phyloP scores from a whole-genome alignment of 2,888 invertebrate genomes.

The Andrena marginata region DNA sequence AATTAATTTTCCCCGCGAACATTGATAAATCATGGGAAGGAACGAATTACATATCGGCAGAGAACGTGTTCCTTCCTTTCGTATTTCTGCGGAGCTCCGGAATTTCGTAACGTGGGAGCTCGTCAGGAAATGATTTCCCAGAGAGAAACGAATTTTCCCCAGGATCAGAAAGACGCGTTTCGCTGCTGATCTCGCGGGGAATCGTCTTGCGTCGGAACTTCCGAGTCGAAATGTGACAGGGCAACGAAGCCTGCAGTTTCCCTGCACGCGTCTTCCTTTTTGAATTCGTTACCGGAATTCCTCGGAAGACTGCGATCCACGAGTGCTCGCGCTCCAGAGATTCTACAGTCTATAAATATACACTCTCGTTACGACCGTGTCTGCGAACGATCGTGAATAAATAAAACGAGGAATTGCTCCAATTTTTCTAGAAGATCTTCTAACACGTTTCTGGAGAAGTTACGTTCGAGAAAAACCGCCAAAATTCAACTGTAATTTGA shows the following conservation, averaged over 20 bases:
- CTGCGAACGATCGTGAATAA: conserved; percentile 26
- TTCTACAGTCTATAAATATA: conserved; percentile 38
- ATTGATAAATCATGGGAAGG: background rate
- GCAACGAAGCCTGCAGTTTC: conserved; percentile 22
- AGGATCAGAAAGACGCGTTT: conserved; percentile 30
- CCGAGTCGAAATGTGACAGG: conserved; percentile 19
- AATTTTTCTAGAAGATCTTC: background rate
- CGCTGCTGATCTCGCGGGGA: conserved; percentile 33
- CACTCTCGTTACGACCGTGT: conserved; percentile 21
- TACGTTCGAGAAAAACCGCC: background rate
- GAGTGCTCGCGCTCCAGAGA: background rate
- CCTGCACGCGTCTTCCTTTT: conserved; percentile 16
- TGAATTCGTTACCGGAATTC: conserved; percentile 44
- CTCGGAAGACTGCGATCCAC: conserved; percentile 10
- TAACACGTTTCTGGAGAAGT: background rate
- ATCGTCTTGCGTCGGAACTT: conserved; percentile 25
- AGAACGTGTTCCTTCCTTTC: background rate
- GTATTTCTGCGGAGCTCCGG: conserved; percentile 2
- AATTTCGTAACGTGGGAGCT: too few species aligned
- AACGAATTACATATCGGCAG: conserved; percentile 5
- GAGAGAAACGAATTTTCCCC: conserved; percentile 24
- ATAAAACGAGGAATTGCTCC: background rate
- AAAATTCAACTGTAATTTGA: background rate
- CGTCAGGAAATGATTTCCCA: conserved; percentile 33
- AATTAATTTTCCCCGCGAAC: background rate